Evolutionary conservation across 2,797 vertebrate species (phyloP).

Genomic region (Phoeniculus purpureus): DNA sequence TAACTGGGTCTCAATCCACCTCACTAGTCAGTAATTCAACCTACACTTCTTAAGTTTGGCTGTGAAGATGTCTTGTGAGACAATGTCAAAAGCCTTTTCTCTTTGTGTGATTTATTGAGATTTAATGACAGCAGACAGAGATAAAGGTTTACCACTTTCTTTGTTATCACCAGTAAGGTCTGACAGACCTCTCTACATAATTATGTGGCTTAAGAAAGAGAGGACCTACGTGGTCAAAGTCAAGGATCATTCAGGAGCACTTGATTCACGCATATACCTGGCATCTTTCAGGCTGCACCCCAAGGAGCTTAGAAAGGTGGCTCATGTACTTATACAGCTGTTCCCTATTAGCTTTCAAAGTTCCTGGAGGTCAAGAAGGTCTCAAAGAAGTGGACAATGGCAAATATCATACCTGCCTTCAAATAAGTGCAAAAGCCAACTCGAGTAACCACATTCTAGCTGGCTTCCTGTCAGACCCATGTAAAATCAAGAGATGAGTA

Average conservation of each 20-base stretch:
- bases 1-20: too few species aligned
- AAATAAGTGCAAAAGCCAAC: neutral
- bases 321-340: neutral
- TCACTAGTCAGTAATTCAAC: too few species aligned
- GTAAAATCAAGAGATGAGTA: neutral
- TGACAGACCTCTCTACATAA: neutral
- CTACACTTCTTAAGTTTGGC: too few species aligned
- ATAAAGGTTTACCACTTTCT: neutral
- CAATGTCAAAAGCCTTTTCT: too few species aligned
- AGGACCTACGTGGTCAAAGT: neutral
- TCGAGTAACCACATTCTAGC: rapidly evolving
- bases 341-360: neutral
- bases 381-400: neutral
- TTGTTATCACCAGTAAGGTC: neutral
- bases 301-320: neutral
- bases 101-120: neutral
- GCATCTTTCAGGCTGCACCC: neutral
- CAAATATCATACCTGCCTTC: neutral
- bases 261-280: rapidly evolving
- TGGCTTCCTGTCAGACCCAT: rapidly evolving
- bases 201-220: neutral
- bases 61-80: too few species aligned
- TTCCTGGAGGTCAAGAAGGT: neutral
- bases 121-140: neutral
- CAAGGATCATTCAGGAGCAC: neutral